A percentile compares a stretch with the other conserved stretches of the same genome.
Evolutionary conservation across 2,113 vertebrate genomes (phyloP).

Genomic region (Mionectes macconnelli): DNA sequence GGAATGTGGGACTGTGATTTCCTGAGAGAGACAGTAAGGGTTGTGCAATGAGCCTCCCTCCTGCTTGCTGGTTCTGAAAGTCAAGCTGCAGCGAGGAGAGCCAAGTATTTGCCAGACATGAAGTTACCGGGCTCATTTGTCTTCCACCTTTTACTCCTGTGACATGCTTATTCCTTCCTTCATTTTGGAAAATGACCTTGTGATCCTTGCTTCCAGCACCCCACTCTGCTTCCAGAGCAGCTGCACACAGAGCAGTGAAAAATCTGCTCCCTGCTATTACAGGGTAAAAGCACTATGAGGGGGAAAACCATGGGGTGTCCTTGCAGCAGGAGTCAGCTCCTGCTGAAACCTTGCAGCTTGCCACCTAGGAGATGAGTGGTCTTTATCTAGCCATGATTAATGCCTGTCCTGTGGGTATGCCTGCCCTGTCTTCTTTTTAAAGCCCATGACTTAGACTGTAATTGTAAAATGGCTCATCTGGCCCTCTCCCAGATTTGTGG

Average conservation of each 20-base stretch:
- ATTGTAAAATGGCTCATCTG: constrained; percentile 51
- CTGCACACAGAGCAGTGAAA: constrained; percentile 3
- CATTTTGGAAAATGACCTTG: constrained; percentile 28
- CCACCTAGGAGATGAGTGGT: not conserved
- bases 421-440: not conserved
- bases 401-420: not conserved
- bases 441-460: not conserved
- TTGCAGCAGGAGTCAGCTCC: not conserved
- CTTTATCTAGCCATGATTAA: not conserved
- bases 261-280: not conserved
- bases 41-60: not conserved
- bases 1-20: not conserved
- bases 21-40: not conserved
- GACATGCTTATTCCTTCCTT: constrained; percentile 59
- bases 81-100: not conserved
- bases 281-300: not conserved
- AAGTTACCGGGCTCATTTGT: constrained; percentile 38
- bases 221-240: constrained; percentile 28
- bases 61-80: not conserved
- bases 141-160: constrained; percentile 13
- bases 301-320: not conserved
- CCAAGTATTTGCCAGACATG: not conserved
- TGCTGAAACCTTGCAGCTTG: not conserved
- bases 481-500: not conserved
- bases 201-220: constrained; percentile 34